Evolutionary conservation across 2,113 vertebrate species (phyloP).

Genomic region (Bos javanicus): DNA sequence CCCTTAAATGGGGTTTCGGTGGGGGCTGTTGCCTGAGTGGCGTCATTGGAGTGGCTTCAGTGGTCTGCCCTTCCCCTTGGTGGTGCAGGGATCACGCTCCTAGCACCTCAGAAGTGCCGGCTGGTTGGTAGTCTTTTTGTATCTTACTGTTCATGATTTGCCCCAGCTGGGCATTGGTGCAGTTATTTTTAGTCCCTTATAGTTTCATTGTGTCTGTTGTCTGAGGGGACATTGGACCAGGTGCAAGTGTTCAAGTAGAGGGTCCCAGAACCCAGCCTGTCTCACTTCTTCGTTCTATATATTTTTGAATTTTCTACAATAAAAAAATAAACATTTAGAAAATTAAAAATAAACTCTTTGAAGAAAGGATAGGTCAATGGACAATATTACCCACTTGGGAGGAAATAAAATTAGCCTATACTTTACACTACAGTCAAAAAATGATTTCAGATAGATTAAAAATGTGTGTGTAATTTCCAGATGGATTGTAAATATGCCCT

Average conservation of each 20-base stretch:
- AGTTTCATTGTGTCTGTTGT: background rate
- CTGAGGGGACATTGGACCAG: background rate
- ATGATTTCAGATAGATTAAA: slow-evolving; percentile 3
- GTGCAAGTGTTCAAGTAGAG: background rate
- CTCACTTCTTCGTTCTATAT: background rate
- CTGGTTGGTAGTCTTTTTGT: background rate
- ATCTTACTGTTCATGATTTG: background rate
- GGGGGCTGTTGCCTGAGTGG: background rate
- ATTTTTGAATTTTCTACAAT: background rate
- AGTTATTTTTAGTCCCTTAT: background rate
- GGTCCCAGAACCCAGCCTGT: background rate
- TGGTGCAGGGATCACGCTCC: background rate
- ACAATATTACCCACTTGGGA: background rate
- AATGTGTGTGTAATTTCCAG: background rate
- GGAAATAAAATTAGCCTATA: background rate
- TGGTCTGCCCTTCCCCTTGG: background rate
- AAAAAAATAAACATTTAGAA: background rate
- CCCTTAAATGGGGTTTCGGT: background rate
- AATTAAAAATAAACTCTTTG: background rate
- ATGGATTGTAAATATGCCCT: background rate
- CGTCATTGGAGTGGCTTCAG: background rate
- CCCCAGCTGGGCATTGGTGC: background rate
- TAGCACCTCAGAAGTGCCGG: background rate
- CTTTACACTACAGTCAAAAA: background rate
- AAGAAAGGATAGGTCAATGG: background rate